phyloP scores from a whole-genome alignment of 2,113 vertebrate genomes.

The Periophthalmus modestus region DNA sequence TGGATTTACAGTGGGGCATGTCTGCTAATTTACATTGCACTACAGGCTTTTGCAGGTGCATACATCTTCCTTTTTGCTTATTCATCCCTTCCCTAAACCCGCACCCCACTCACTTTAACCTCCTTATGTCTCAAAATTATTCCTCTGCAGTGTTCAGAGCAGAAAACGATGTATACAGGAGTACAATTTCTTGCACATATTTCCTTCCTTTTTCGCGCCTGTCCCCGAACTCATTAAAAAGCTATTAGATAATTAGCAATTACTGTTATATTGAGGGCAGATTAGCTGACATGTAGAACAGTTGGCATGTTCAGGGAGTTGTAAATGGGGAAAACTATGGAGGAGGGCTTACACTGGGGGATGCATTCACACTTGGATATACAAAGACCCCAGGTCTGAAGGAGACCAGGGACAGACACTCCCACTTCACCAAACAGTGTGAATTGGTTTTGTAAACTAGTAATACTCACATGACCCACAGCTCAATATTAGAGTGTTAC shows the following conservation, averaged over 20 bases:
- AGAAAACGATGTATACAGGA: constrained; percentile 24
- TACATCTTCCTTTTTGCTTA: constrained; percentile 12
- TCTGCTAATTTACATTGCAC: constrained; percentile 12
- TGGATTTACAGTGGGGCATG: not conserved
- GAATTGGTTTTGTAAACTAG: constrained; percentile 50
- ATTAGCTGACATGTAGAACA: constrained; percentile 77
- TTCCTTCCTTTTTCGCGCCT: constrained; percentile 31
- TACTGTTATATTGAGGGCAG: constrained; percentile 76
- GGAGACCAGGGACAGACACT: constrained; percentile 49
- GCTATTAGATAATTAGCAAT: constrained; percentile 77
- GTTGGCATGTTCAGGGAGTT: constrained; percentile 65
- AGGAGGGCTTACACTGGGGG: constrained; percentile 36
- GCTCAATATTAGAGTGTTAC: constrained; percentile 17
- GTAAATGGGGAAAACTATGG: constrained; percentile 43
- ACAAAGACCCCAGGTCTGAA: constrained; percentile 18
- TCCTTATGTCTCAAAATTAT: constrained; percentile 28
- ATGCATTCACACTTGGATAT: constrained; percentile 46
- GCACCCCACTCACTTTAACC: constrained; percentile 1
- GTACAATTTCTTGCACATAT: constrained; percentile 28
- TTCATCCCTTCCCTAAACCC: not conserved
- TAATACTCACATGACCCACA: constrained; percentile 33
- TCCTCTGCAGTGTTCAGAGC: constrained; percentile 27
- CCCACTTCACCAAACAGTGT: constrained; percentile 57
- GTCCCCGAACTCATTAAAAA: constrained; percentile 78
- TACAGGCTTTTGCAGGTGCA: constrained; percentile 3